Percentiles rank a stretch among this genome's conserved stretches.
Evolutionary conservation across 2,888 invertebrate species (phyloP).

Genomic region (Perizoma flavofasciatum): DNA sequence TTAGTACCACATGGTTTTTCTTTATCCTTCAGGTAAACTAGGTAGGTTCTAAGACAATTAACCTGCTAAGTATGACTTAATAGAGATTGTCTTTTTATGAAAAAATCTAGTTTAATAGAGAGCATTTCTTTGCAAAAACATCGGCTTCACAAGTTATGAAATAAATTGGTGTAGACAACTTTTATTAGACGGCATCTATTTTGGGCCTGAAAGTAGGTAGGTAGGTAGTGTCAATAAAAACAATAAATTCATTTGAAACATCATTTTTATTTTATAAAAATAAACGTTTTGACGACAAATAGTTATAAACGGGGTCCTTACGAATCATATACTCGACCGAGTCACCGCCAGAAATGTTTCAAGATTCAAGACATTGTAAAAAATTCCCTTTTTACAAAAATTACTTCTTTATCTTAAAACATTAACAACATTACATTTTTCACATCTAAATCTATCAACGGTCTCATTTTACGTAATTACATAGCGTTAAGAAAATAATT

Average conservation of each 20-base stretch:
- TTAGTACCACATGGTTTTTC: too few relatives aligned
- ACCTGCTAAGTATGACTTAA: too few relatives aligned
- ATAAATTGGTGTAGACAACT: too few relatives aligned
- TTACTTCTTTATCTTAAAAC: constrained; percentile 86
- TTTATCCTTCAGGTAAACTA: too few relatives aligned
- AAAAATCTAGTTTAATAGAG: too few relatives aligned
- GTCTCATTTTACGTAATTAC: constrained; percentile 74
- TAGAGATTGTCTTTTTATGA: too few relatives aligned
- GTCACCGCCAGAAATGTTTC: constrained; percentile 85
- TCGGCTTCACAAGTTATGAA: too few relatives aligned
- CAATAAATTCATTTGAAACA: constrained; percentile 67
- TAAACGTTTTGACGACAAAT: constrained; percentile 85
- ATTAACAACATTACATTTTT: constrained; percentile 84
- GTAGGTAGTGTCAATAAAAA: constrained; percentile 26
- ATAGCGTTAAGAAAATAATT: constrained; percentile 78
- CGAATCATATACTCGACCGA: constrained; percentile 71
- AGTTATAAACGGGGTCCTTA: constrained; percentile 83
- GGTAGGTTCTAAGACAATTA: too few relatives aligned
- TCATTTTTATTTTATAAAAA: constrained; percentile 84
- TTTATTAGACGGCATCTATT: too few relatives aligned
- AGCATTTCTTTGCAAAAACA: too few relatives aligned
- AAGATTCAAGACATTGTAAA: constrained; percentile 89
- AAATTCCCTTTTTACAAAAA: constrained; percentile 87
- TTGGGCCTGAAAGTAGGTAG: neutral
- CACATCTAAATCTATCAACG: constrained; percentile 83